Conservation (phyloP, 2,113 vertebrate species). For the Conger conger region DNA sequence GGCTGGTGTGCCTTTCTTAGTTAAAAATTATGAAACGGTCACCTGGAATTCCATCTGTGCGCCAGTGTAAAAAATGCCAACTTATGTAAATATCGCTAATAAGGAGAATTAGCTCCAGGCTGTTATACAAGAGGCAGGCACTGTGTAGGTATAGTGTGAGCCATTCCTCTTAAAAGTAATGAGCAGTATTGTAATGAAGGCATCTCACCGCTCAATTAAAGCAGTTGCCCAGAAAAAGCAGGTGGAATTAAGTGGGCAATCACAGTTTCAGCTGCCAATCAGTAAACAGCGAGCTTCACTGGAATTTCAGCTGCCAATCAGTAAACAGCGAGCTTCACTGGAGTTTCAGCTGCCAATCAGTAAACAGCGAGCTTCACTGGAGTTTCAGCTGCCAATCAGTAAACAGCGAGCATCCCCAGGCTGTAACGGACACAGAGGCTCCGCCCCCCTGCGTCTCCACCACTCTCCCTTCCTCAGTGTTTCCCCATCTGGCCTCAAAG, state of each 20-base stretch:
- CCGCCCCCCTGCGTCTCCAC: not conserved
- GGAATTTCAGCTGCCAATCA: too few relatives aligned
- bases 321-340: too few relatives aligned
- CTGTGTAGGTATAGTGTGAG: not conserved
- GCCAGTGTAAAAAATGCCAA: not conserved
- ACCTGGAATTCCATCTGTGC: not conserved
- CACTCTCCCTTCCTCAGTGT: not conserved
- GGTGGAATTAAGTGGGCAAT: not conserved
- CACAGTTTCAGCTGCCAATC: too few relatives aligned
- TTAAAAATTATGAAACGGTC: too few relatives aligned
- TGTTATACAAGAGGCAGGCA: not conserved
- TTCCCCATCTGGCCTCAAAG: conserved; percentile 8
- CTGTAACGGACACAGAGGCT: not conserved
- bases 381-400: not conserved
- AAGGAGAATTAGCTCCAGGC: not conserved
- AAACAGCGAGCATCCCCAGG: not conserved
- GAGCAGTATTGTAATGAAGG: not conserved
- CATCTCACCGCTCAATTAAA: not conserved
- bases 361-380: not conserved
- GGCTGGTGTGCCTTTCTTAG: not conserved
- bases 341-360: not conserved
- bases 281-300: too few relatives aligned
- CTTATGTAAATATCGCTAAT: not conserved
- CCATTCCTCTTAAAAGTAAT: not conserved
- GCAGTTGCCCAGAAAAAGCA: not conserved